Conservation (phyloP, 2,797 vertebrate genomes). For the Hypotaenidia okinawae region DNA sequence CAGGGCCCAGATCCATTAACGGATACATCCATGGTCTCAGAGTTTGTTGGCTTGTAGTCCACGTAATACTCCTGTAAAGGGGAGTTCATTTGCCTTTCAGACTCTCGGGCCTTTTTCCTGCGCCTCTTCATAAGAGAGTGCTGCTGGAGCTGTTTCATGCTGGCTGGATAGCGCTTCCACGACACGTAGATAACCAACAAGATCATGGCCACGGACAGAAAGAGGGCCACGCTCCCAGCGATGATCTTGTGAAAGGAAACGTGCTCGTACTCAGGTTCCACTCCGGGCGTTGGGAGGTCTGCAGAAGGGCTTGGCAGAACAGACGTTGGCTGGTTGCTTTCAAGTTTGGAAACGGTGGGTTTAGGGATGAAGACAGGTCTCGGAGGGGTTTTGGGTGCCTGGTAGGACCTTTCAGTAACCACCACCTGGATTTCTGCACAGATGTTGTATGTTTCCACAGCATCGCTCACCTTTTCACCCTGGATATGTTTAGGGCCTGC, state of each 20-base stretch:
- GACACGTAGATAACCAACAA: slow-evolving; percentile 96
- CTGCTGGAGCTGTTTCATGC: slow-evolving; percentile 95
- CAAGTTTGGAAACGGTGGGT: slow-evolving; percentile 81
- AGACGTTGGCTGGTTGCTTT: slow-evolving; percentile 75
- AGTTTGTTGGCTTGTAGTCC: slow-evolving; percentile 99
- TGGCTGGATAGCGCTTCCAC: slow-evolving; percentile 95
- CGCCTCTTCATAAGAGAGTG: slow-evolving; percentile 91
- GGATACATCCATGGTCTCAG: slow-evolving; percentile 97
- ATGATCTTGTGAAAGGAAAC: slow-evolving; percentile 98
- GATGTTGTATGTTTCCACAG: slow-evolving; percentile 90
- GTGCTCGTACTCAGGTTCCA: slow-evolving; percentile 89
- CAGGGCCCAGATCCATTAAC: slow-evolving; percentile 97
- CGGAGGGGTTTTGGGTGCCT: slow-evolving; percentile 76
- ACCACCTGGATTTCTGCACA: slow-evolving; percentile 86
- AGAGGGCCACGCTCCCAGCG: slow-evolving; percentile 93
- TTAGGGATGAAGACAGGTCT: slow-evolving; percentile 79
- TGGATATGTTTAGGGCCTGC: slow-evolving; percentile 92
- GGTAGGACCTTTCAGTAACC: slow-evolving; percentile 80
- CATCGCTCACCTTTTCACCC: slow-evolving; percentile 93
- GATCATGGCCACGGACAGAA: slow-evolving; percentile 94
- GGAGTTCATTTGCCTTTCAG: slow-evolving; percentile 91
- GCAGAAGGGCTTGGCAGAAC: slow-evolving; percentile 77
- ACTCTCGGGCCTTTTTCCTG: slow-evolving; percentile 91
- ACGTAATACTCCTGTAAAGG: slow-evolving; percentile 99
- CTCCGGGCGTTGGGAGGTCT: slow-evolving; percentile 77